Conservation (phyloP, 2,888 invertebrate species). For the Apamea crenata region DNA sequence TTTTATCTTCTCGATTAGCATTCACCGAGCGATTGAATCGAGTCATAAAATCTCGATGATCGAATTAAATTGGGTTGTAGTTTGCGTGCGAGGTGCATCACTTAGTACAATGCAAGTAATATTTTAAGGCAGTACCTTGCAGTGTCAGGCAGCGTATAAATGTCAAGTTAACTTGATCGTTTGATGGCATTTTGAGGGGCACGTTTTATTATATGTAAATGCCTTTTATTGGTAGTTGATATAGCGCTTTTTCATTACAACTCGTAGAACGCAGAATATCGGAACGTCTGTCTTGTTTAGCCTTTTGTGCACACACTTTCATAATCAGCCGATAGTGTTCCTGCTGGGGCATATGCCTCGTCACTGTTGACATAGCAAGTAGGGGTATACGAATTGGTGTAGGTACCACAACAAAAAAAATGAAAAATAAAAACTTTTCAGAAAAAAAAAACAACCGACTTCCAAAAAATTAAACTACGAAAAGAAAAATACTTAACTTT, state of each 20-base stretch:
- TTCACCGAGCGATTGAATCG: slow-evolving; percentile 45
- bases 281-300: background rate
- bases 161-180: slow-evolving; percentile 48
- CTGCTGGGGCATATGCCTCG: background rate
- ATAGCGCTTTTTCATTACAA: slow-evolving; percentile 12
- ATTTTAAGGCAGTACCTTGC: slow-evolving; percentile 38
- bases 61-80: slow-evolving; percentile 46
- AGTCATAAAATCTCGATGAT: slow-evolving; percentile 59
- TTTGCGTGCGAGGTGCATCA: slow-evolving; percentile 45
- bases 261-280: slow-evolving; percentile 10
- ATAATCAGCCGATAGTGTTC: background rate
- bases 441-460: too few relatives aligned
- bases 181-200: slow-evolving; percentile 28
- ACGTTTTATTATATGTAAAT: slow-evolving; percentile 19
- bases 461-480: too few relatives aligned
- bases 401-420: too few relatives aligned
- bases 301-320: background rate
- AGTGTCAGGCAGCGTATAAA: slow-evolving; percentile 39
- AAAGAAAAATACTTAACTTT: too few relatives aligned
- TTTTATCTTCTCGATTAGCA: slow-evolving; percentile 41
- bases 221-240: slow-evolving; percentile 17
- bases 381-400: too few relatives aligned
- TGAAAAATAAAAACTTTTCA: too few relatives aligned
- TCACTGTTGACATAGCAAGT: background rate
- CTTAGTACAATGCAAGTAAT: slow-evolving; percentile 34